Base-by-base conservation (phyloP, 2,888 invertebrate species). In the Gymnoscelis rufifasciata region DNA sequence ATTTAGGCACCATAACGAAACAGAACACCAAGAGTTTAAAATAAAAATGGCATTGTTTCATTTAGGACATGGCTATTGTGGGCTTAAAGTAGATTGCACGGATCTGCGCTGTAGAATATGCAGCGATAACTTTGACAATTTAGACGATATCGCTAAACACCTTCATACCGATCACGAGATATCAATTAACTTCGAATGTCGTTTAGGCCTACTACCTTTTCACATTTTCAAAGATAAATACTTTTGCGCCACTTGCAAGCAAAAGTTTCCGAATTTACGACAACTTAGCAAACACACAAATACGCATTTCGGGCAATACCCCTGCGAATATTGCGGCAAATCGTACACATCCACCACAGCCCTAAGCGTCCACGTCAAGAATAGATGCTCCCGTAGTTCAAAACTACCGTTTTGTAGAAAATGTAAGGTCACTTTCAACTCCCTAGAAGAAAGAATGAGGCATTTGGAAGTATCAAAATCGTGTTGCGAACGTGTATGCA, bases 291-390 rank as follows among this genome's bases (percentile, higher is more conserved):
- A 66, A 11, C 77, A 77, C 42, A 71, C 69, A 38, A 66, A 70
- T 23, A 59, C 60, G 0, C 77, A 77, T 56, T 74, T 59, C 36
- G 51, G 55, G 3, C 72, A 70, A 30, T 67, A 60, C 46, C 70
- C 71, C 0, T 77, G 75, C 29, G 73, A 70, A 15, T 60, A 59
- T 6, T 77, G 76, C 46, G 77, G 76, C 1, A 75, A 72, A 41
- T 64, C 64, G 1, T 75, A 69, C 43, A 56, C 65, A 1, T 62
- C 65, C 0, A 48, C 50, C 2, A 53, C 62, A 0, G 59, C 70
- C 2, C 53, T 75, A 2, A 49, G 59, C 1, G 45, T 56, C 8
- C 76, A 77, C 39, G 57, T 62, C 11, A 57, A 59, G 8, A 60
- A 60, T 26, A 49, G 62, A 3, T 67, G 71, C 41, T 57, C 57